Evolutionary conservation across 2,888 invertebrate species (phyloP).

Genomic region (Pseudococcus jackbeardsleyi): DNA sequence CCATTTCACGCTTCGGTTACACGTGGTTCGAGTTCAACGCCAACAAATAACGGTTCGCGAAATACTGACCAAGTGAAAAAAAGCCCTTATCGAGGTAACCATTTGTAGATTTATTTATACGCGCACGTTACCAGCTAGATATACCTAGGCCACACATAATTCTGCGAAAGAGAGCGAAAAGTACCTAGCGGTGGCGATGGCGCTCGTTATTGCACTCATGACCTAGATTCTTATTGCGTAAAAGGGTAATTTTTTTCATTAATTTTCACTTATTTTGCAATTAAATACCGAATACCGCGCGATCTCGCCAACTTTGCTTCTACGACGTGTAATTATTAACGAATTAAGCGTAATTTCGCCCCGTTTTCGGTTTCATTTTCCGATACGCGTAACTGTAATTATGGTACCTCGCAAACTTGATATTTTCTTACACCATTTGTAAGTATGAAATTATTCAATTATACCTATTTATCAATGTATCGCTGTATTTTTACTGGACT

Average conservation of each 20-base stretch:
- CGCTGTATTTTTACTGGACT: too few relatives aligned
- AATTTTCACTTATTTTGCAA: slow-evolving; percentile 12
- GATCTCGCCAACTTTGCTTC: not conserved
- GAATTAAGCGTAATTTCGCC: not conserved
- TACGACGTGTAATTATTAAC: not conserved
- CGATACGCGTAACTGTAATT: too few relatives aligned
- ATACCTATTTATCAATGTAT: too few relatives aligned
- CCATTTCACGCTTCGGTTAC: not conserved
- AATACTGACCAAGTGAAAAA: slow-evolving; percentile 17
- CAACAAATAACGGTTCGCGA: not conserved
- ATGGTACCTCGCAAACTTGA: too few relatives aligned
- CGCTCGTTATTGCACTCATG: not conserved
- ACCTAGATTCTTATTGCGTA: not conserved
- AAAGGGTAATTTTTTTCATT: slow-evolving; percentile 18
- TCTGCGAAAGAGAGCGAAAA: not conserved
- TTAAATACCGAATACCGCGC: not conserved
- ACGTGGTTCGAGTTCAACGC: not conserved
- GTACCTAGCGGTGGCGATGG: not conserved
- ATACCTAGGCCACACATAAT: not conserved
- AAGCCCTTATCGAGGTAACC: not conserved
- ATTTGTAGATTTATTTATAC: too few relatives aligned
- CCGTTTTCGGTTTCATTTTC: too few relatives aligned
- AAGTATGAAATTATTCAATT: too few relatives aligned
- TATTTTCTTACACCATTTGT: too few relatives aligned
- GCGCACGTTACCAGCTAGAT: not conserved